Conservation (phyloP, 2,113 vertebrate genomes). For the Syngnathus floridae region DNA sequence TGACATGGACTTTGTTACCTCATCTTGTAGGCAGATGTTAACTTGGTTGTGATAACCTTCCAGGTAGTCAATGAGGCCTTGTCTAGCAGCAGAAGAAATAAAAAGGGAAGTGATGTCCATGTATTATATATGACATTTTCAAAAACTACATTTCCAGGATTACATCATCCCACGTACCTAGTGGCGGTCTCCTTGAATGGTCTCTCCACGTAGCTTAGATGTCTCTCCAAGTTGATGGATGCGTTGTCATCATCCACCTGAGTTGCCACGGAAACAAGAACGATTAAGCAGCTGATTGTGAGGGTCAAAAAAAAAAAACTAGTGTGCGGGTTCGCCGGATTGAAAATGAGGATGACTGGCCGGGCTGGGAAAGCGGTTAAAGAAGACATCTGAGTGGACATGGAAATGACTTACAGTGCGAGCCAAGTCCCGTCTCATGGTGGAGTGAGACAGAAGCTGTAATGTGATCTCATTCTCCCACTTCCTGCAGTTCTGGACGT, state of each 20-base stretch:
- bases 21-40: constrained; percentile 77
- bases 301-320: background rate
- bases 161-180: constrained; percentile 68
- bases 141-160: background rate
- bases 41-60: constrained; percentile 84
- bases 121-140: background rate
- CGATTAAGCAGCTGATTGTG: background rate
- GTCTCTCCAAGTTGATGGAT: constrained; percentile 77
- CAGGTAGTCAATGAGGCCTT: constrained; percentile 80
- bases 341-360: background rate
- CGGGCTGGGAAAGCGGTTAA: background rate
- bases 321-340: background rate
- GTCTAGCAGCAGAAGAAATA: constrained; percentile 63
- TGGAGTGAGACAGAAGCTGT: constrained; percentile 79
- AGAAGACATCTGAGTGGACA: constrained; percentile 3
- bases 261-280: background rate
- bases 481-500: constrained; percentile 94
- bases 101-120: background rate
- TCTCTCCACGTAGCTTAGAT: constrained; percentile 81
- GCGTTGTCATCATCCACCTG: constrained; percentile 86
- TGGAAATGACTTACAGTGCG: constrained; percentile 76
- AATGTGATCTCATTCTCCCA: constrained; percentile 94
- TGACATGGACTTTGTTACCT: constrained; percentile 64
- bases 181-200: constrained; percentile 86
- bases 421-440: constrained; percentile 81